Percentiles rank a stretch among this genome's conserved stretches.
Evolutionary conservation across 1,140 invertebrate genomes (phyloP).

Genomic region (Macrocentrus cingulum): DNA sequence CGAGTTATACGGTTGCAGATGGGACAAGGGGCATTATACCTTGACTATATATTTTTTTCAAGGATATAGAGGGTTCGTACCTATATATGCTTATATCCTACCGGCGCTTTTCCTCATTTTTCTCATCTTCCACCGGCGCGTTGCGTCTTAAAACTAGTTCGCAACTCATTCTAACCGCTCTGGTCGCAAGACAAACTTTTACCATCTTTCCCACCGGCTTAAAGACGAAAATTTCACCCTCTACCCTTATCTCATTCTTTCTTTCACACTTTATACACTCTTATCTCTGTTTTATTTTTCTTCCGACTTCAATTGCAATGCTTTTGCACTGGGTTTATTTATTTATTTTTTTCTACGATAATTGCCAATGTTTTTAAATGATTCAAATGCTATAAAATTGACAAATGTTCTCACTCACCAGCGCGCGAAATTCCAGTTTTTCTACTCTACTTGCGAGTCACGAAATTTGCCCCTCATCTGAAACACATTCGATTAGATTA

Average conservation of each 20-base stretch:
- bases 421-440: not conserved
- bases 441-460: not conserved
- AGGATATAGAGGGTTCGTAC: not conserved
- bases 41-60: conserved; percentile 7
- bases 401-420: not conserved
- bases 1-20: too few species aligned
- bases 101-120: not conserved
- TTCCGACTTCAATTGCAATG: too few species aligned
- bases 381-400: not conserved
- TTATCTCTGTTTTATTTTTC: not conserved
- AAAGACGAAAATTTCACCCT: conserved; percentile 7
- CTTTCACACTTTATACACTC: not conserved
- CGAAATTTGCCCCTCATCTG: not conserved
- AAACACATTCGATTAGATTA: not conserved
- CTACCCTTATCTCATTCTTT: conserved; percentile 9
- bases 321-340: not conserved
- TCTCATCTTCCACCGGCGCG: conserved; percentile 7
- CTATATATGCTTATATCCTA: conserved; percentile 5
- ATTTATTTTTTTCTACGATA: not conserved
- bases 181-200: conserved; percentile 15
- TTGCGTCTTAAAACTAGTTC: conserved; percentile 28
- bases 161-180: conserved; percentile 31
- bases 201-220: conserved; percentile 22
- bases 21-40: too few species aligned
- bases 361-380: not conserved